Evolutionary conservation across 2,888 invertebrate genomes (phyloP), one percentile per base, ranked within the genome.

Genomic region (Leptura quadrifasciata): DNA sequence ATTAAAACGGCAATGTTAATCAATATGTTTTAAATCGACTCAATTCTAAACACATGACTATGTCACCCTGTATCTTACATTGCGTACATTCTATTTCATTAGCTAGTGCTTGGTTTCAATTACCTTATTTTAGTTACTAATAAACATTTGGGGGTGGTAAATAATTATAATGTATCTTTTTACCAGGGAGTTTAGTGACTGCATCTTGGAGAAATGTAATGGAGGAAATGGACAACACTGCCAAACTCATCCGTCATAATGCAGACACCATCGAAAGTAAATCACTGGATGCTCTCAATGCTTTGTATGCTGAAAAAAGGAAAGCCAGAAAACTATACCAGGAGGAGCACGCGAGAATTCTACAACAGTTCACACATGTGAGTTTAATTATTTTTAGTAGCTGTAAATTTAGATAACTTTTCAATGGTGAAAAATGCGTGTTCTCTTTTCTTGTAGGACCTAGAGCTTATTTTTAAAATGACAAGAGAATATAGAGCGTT

Each of bases 151-250:
- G 10, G 8, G 4, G 15, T 57, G 21, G 12, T 57, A n/a, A n/a
- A n/a, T n/a, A 57, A 57, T 8, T 21, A 20, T 15, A 20, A 3
- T 20, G 20, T 63, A 35, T 55, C n/a, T 24, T 57, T 24, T 9
- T 39, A 20, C 5, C 70, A 84, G 94, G 94, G 88, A 94, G 94
- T 84, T 90, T 93, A 68, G 92, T 94, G 83, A 92, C 92, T 52
- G 91, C 92, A 73, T 93, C 93, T 67, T 97, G 97, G 97, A 93
- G 94, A 83, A 93, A 93, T 74, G 95, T 97, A 90, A 94, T 97
- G 89, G 96, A 96, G 84, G 97, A 97, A 86, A 93, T 97, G 89
- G 97, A 98, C 88, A 94, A 93, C 85, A 94, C 95, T 73, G 95
- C 96, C 21, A 94, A 94, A 82, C 91, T 95, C 81, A 94, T 98